Evolutionary conservation across 2,797 vertebrate species (phyloP), one percentile per base, ranked within the genome.

Genomic region (Bucorvus abyssinicus): DNA sequence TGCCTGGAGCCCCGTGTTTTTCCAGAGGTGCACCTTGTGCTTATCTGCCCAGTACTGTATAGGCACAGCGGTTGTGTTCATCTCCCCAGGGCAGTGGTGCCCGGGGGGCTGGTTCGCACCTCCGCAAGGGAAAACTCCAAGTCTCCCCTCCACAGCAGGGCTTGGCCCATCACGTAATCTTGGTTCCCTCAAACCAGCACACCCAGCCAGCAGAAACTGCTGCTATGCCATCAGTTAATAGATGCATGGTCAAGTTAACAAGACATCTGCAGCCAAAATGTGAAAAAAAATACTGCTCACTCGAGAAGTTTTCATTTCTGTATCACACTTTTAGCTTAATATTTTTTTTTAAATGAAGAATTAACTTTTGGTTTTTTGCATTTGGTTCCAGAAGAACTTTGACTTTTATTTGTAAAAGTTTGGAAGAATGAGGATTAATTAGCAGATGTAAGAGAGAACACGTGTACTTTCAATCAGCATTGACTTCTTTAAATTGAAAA

Each of bases 371-470:
- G 76, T 67, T 81, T 89, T 34, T 86, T 84, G 36, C 44, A 45
- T 60, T 29, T 67, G 32, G 23, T 76, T 91, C 77, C 70, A 49
- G 26, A 94, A 64, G 76, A 92, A 84, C 55, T 78, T 89, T 56
- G 65, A 73, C 47, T 91, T 94, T 75, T 70, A 53, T 67, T 93
- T 59, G 49, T 60, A 67, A 47, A 91, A 91, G 47, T 94, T 85
- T 69, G 59, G 40, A 88, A 96, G 55, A 91, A 79, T 84, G 61
- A 84, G 42, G 36, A 90, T 93, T 91, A 77, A 88, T 95, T 91
- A 65, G 40, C 59, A 23, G 64, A 49, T 34, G 45, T 82, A 76
- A 82, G 69, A 90, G 52, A 88, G 53, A 61, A 79, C 81, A 91
- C 1, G 2, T 81, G 87, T 76, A 88, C 69, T 86, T 95, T 92